Evolutionary conservation across 2,113 vertebrate genomes (phyloP).

Genomic region (Tonatia bakeri): DNA sequence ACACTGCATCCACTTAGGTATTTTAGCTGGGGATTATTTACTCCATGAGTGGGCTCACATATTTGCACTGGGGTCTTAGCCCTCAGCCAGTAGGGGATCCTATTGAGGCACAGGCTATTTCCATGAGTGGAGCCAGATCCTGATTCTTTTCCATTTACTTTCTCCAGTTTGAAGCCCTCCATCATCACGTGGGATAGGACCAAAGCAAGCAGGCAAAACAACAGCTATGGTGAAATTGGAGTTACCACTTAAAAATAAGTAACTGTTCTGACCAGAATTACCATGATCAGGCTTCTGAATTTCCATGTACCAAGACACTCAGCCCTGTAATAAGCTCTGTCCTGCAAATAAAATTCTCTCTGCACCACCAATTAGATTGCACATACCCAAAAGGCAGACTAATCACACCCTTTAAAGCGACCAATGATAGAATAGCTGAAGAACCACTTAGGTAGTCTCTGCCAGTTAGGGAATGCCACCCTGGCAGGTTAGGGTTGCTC

Average conservation of each 20-base stretch:
- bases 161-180: not conserved
- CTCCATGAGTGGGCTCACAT: not conserved
- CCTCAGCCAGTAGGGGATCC: not conserved
- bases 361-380: not conserved
- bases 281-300: not conserved
- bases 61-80: not conserved
- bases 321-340: not conserved
- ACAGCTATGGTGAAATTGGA: not conserved
- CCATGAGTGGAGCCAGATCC: not conserved
- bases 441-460: not conserved
- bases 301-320: not conserved
- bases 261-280: not conserved
- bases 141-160: not conserved
- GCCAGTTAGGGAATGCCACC: not conserved
- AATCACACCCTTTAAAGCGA: conserved; percentile 4
- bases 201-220: not conserved
- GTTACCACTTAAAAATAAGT: not conserved
- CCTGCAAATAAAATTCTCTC: not conserved
- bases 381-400: not conserved
- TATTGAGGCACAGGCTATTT: not conserved
- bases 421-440: not conserved
- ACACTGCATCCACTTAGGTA: not conserved
- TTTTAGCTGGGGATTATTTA: not conserved
- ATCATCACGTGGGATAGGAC: not conserved
- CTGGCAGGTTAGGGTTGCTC: not conserved